Evolutionary conservation across 2,888 invertebrate genomes (phyloP).

Genomic region (Polietes domitor): DNA sequence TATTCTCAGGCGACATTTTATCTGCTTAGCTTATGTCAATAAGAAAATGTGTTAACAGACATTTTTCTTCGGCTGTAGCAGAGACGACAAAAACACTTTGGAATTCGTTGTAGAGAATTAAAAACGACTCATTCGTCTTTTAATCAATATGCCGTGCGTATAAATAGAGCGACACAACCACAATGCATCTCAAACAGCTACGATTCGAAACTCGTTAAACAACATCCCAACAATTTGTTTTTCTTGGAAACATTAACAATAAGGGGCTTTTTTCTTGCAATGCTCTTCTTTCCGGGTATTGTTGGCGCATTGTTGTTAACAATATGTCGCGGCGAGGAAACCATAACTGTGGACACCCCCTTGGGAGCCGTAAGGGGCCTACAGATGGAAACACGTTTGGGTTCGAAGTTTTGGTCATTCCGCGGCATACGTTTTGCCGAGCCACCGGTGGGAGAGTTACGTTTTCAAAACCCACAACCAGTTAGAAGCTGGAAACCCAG

Average conservation of each 20-base stretch:
- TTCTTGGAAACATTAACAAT: not conserved
- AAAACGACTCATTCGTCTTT: not conserved
- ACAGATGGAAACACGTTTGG: constrained; percentile 72
- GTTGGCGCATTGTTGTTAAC: constrained; percentile 20
- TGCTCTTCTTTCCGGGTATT: not conserved
- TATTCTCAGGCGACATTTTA: too few relatives aligned
- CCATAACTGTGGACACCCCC: constrained; percentile 73
- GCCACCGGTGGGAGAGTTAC: constrained; percentile 75
- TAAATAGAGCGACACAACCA: constrained; percentile 49
- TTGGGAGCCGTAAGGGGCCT: constrained; percentile 75
- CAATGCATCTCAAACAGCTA: not conserved
- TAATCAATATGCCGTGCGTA: constrained; percentile 38
- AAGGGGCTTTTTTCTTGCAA: too few relatives aligned
- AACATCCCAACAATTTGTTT: not conserved
- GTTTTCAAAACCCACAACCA: constrained; percentile 80
- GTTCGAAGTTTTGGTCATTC: constrained; percentile 74
- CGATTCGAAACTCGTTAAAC: not conserved
- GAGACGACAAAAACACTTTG: not conserved
- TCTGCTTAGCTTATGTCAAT: too few relatives aligned
- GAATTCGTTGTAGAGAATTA: not conserved
- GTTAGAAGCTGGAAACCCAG: constrained; percentile 80
- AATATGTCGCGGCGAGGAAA: constrained; percentile 22
- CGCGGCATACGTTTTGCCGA: constrained; percentile 78
- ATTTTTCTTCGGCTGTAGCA: not conserved
- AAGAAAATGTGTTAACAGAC: not conserved